Percentiles rank a stretch among this genome's conserved stretches.
These are phyloP conservation scores for Siphonodentalium dalli DNA, from an alignment of 2,888 invertebrate genomes.

Conservation along the genomic window DNA sequence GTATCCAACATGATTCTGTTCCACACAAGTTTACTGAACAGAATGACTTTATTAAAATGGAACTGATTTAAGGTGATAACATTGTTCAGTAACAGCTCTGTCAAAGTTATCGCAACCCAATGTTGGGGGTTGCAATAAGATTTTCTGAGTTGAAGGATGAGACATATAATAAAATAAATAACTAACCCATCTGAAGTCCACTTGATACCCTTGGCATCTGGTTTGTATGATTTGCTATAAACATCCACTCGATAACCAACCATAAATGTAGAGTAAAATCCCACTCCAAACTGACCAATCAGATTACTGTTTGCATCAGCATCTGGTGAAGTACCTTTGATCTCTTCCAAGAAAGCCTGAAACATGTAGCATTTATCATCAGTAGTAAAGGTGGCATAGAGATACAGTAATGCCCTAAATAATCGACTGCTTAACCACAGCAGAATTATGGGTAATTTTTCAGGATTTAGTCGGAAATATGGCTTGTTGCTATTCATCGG, in stretches of 20 bases:
- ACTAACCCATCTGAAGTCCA: slow-evolving; percentile 91
- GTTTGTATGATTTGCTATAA: slow-evolving; percentile 77
- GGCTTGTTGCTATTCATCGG: too few species aligned
- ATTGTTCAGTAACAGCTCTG: not conserved
- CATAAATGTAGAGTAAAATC: slow-evolving; percentile 98
- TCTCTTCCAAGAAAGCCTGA: slow-evolving; percentile 83
- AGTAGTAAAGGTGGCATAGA: not conserved
- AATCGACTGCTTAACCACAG: too few species aligned
- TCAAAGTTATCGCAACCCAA: too few species aligned
- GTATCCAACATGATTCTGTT: too few species aligned
- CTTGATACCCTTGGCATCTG: slow-evolving; percentile 73
- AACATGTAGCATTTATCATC: not conserved
- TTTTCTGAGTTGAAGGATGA: too few species aligned
- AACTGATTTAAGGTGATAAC: not conserved
- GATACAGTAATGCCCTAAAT: too few species aligned
- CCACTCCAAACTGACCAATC: slow-evolving; percentile 92
- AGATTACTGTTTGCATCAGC: slow-evolving; percentile 51
- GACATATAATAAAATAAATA: too few species aligned
- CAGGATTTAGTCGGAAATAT: too few species aligned
- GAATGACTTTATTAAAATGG: too few species aligned
- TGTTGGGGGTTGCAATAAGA: too few species aligned
- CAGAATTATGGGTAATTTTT: too few species aligned
- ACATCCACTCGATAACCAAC: slow-evolving; percentile 95
- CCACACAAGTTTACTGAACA: too few species aligned
- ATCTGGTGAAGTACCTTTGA: slow-evolving; percentile 69